Evolutionary conservation across 1,140 invertebrate genomes (phyloP).

Genomic region (Paralvinella palmiformis): DNA sequence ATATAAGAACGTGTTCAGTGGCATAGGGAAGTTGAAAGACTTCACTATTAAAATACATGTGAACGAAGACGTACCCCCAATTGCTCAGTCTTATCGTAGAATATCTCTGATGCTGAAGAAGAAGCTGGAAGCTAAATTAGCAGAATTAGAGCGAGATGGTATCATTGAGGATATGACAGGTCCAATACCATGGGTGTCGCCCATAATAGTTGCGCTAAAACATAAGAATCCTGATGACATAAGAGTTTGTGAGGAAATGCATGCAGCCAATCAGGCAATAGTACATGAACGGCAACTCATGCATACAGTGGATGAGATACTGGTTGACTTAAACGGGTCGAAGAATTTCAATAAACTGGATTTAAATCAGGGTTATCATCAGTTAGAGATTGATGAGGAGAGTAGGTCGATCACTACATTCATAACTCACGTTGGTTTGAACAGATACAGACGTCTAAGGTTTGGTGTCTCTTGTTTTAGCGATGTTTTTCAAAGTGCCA

Average conservation of each 20-base stretch:
- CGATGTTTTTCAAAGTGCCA: background rate
- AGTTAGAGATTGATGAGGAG: conserved; percentile 18
- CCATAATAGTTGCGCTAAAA: conserved; percentile 21
- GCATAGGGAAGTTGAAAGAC: no score
- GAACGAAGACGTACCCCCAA: background rate
- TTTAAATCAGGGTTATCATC: conserved; percentile 21
- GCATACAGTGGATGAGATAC: background rate
- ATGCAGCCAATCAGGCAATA: background rate
- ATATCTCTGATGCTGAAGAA: background rate
- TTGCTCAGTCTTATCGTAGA: background rate
- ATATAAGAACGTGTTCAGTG: no score
- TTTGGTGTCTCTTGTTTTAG: conserved; percentile 10
- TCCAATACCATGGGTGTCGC: conserved; percentile 27
- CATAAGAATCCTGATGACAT: conserved; percentile 14
- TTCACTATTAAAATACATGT: conserved; percentile 1
- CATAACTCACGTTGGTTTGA: background rate
- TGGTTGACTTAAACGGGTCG: conserved; percentile 15
- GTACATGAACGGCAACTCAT: background rate
- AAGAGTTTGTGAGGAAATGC: background rate
- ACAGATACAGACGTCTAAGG: conserved; percentile 12
- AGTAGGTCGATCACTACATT: conserved; percentile 23
- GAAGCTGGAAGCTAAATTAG: background rate
- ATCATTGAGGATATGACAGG: conserved; percentile 24
- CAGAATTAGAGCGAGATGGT: conserved; percentile 7
- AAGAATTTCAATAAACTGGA: conserved; percentile 18